Conservation (phyloP, 2,888 invertebrate genomes). For the Erannis defoliaria region DNA sequence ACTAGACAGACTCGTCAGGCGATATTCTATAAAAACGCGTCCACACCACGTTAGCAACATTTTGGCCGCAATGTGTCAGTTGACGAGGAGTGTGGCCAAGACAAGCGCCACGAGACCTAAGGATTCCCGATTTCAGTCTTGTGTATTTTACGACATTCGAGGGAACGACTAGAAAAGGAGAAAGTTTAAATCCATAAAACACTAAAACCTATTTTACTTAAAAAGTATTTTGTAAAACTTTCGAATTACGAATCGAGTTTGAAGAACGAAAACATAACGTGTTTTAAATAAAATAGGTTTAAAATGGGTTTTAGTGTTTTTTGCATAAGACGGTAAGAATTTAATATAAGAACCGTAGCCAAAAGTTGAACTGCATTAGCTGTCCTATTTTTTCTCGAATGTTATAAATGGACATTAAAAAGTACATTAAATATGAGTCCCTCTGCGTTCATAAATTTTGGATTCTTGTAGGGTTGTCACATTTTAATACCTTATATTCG, state of each 20-base stretch:
- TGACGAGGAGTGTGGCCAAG: not conserved
- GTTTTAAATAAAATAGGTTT: no score
- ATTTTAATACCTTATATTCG: not conserved
- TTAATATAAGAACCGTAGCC: no score
- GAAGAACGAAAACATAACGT: no score
- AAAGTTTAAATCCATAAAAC: no score
- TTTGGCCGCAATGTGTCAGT: not conserved
- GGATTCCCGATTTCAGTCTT: conserved; percentile 16
- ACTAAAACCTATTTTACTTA: no score
- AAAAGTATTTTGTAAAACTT: no score
- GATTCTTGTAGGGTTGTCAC: not conserved
- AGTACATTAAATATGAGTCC: not conserved
- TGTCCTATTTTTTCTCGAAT: not conserved
- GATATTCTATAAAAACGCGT: not conserved
- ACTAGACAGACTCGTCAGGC: conserved; percentile 17
- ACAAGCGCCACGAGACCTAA: not conserved
- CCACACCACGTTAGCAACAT: not conserved
- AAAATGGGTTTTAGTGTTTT: no score
- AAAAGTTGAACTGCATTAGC: not conserved
- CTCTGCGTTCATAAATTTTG: not conserved
- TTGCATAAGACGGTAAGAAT: no score
- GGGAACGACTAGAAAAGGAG: not conserved
- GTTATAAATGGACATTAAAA: not conserved
- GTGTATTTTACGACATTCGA: not conserved
- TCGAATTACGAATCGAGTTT: no score